A percentile compares a stretch with the other conserved stretches of the same genome.
Conservation (phyloP, 2,113 vertebrate species). For the Dipodomys stephensi region DNA sequence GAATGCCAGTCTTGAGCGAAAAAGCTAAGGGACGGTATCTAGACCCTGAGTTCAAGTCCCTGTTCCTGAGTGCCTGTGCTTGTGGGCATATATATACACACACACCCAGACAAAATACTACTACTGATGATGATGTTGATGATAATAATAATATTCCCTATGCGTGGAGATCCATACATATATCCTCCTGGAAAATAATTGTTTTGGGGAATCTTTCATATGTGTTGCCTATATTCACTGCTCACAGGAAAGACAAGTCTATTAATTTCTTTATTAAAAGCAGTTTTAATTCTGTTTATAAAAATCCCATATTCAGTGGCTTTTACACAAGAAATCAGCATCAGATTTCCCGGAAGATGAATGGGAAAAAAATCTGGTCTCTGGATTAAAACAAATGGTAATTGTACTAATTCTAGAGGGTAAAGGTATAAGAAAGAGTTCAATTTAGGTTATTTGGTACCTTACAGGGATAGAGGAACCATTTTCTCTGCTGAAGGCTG, state of each 20-base stretch:
- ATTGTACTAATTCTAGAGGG: conserved; percentile 15
- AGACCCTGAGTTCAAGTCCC: too few species aligned
- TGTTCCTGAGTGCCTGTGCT: too few species aligned
- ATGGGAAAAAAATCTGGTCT: neutral
- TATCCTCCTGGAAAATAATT: neutral
- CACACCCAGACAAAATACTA: too few species aligned
- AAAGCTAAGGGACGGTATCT: too few species aligned
- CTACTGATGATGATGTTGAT: neutral
- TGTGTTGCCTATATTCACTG: neutral
- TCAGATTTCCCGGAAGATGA: neutral
- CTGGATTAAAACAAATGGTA: conserved; percentile 11
- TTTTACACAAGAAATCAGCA: neutral
- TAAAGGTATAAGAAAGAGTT: neutral
- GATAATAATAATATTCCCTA: conserved; percentile 2
- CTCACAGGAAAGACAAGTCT: conserved; percentile 11
- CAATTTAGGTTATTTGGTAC: neutral
- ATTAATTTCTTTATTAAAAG: neutral
- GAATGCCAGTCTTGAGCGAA: too few species aligned
- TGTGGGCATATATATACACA: too few species aligned
- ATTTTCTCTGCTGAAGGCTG: too few species aligned
- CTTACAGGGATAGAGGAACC: neutral
- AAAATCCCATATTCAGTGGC: neutral
- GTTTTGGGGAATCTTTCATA: conserved; percentile 4
- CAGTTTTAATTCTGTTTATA: conserved; percentile 38
- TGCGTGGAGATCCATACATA: neutral